Conservation (phyloP, 2,888 invertebrate genomes). For the Dynastes tityus region DNA sequence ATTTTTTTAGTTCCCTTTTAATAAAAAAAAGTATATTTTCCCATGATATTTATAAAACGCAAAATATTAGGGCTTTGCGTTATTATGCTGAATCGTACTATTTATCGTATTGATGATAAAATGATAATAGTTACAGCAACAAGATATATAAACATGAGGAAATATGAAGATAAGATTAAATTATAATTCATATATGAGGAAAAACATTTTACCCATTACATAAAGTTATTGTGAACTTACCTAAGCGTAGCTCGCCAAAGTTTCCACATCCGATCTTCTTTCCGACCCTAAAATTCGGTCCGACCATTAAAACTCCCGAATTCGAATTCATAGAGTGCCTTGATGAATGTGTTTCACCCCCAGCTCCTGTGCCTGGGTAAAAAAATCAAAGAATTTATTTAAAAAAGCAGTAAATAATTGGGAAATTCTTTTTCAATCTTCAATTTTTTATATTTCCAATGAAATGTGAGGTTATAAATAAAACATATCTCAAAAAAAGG, state of each 20-base stretch:
- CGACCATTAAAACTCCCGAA: slow-evolving; percentile 97
- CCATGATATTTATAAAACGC: not conserved
- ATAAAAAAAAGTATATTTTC: not conserved
- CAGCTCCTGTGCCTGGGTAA: slow-evolving; percentile 58
- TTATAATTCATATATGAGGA: not conserved
- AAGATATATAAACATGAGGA: slow-evolving; percentile 32
- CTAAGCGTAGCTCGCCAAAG: slow-evolving; percentile 98
- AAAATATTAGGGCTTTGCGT: not conserved
- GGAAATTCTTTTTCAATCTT: too few relatives aligned
- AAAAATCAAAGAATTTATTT: not conserved
- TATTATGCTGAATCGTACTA: not conserved
- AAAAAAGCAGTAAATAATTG: too few relatives aligned
- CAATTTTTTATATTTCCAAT: too few relatives aligned
- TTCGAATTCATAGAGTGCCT: slow-evolving; percentile 85
- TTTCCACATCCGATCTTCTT: slow-evolving; percentile 99
- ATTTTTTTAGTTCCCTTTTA: too few relatives aligned
- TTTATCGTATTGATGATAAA: slow-evolving; percentile 40
- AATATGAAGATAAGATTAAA: slow-evolving; percentile 38
- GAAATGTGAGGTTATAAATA: too few relatives aligned
- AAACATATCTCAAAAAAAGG: too few relatives aligned
- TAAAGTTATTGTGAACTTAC: slow-evolving; percentile 68
- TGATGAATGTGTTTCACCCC: slow-evolving; percentile 85
- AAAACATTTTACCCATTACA: not conserved
- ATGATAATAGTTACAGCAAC: slow-evolving; percentile 31
- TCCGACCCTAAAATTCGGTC: slow-evolving; percentile 99